Percentiles rank a stretch among this genome's conserved stretches.
Evolutionary conservation across 2,888 invertebrate genomes (phyloP).

Genomic region (Mycalesis mineus): DNA sequence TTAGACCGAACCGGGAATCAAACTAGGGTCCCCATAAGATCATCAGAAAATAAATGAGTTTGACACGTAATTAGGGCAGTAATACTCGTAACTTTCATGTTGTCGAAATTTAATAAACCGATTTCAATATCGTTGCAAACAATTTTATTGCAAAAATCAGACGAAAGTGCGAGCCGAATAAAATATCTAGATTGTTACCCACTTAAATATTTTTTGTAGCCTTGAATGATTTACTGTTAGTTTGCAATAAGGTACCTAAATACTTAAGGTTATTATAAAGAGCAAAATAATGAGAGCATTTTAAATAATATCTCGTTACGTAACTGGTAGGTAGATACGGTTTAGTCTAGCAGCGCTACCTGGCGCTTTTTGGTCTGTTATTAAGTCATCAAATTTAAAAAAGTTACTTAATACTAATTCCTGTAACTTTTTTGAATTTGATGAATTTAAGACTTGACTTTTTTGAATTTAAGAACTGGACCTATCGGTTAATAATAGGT

Average conservation of each 20-base stretch:
- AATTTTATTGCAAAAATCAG: conserved; percentile 18
- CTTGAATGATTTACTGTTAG: conserved; percentile 17
- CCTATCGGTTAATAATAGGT: too few species aligned
- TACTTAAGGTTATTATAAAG: conserved; percentile 4
- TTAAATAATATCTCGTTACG: not conserved
- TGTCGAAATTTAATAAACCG: conserved; percentile 2
- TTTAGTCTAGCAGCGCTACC: too few species aligned
- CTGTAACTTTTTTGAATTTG: too few species aligned
- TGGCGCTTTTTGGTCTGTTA: too few species aligned
- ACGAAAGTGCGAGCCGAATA: conserved; percentile 24
- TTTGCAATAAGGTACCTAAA: conserved; percentile 13
- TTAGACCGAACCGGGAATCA: too few species aligned
- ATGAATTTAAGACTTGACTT: too few species aligned
- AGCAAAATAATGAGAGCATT: not conserved
- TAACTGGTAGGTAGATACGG: too few species aligned
- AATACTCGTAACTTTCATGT: not conserved
- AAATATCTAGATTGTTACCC: conserved; percentile 15
- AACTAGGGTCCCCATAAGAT: too few species aligned
- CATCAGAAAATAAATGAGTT: too few species aligned
- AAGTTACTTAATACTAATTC: too few species aligned
- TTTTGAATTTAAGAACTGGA: too few species aligned
- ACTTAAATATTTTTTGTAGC: conserved; percentile 17
- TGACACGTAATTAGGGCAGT: not conserved
- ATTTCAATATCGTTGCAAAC: conserved; percentile 20
- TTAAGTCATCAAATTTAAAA: too few species aligned